Base-by-base conservation (phyloP, 2,888 invertebrate genomes). In the Dicyrtoma fusca region DNA sequence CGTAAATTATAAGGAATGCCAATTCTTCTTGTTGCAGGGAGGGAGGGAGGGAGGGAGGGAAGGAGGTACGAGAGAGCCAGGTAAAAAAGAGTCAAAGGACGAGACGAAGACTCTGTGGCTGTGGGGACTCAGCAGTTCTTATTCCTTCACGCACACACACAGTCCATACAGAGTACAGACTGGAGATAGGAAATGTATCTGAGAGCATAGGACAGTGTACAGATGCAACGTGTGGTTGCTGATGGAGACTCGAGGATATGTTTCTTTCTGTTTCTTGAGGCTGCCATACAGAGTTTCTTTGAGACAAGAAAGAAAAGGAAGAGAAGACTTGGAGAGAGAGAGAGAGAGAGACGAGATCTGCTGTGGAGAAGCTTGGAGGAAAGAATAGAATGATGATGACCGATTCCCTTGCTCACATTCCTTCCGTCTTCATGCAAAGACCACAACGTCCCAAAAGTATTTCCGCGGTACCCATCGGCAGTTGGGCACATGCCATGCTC, bases 401-500 rank as follows among this genome's bases (percentile, higher is more conserved):
- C 57, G 65, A 71, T 71, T 71, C 65, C 42, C 55, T 71, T 19
- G 71, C 64, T 45, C 63, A 65, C 64, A 71, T 71, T 71, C 71
- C 71, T 71, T 71, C 64, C 71, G 71, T 71, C 71, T 65, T 65
- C 68, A 69, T 44, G 71, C 53, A 65, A 57, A 57, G 57, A 71
- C 63, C 63, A 64, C 53, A 63, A 63, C 55, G 57, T 51, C 64
- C 59, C 59, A 55, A 71, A 71, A 71, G 55, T 76, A 73, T 76
- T 73, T 74, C 72, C 74, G 76, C 76, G 76, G 75, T 76, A 73
- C 74, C 76, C 72, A 71, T 62, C 61, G 76, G 76, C 76, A 68
- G 26, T 59, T 26, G 17, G 75, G 76, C 76, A 75, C 75, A 75
- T 76, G 76, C 76, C 76, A 76, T 68, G 76, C 76, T 72, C n/a